Percentiles rank a stretch among this genome's conserved stretches.
Conservation (phyloP, 2,113 vertebrate species). For the Tychaedon coryphoeus region DNA sequence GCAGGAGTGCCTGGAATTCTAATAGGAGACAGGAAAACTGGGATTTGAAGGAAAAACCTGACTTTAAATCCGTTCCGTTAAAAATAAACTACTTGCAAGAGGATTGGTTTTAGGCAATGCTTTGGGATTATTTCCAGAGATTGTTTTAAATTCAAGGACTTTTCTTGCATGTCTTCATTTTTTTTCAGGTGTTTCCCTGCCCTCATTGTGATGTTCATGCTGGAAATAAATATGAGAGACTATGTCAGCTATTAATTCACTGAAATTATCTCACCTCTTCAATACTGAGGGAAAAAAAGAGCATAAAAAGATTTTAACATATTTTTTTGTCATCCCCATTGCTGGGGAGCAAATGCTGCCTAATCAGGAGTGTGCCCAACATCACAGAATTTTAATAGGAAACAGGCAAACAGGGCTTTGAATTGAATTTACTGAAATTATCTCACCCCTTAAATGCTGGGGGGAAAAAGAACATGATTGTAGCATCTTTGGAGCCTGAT, state of each 20-base stretch:
- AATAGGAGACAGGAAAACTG: neutral
- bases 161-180: neutral
- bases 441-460: neutral
- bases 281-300: neutral
- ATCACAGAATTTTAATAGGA: neutral
- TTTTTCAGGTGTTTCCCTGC: neutral
- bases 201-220: neutral
- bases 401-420: neutral
- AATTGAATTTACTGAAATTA: neutral
- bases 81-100: neutral
- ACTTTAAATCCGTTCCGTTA: neutral
- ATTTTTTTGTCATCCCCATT: neutral
- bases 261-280: neutral
- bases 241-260: neutral
- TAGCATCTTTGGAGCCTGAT: neutral
- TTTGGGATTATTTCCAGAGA: neutral
- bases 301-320: neutral
- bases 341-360: neutral
- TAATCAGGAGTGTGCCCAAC: neutral
- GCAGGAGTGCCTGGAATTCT: neutral
- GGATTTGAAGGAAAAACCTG: neutral
- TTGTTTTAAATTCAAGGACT: neutral
- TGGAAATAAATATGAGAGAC: neutral
- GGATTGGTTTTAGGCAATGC: neutral
- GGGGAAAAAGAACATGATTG: accelerated